These are phyloP conservation scores for Glaucopsyche alexis DNA, from an alignment of 2,888 invertebrate genomes.

Conservation along the genomic window DNA sequence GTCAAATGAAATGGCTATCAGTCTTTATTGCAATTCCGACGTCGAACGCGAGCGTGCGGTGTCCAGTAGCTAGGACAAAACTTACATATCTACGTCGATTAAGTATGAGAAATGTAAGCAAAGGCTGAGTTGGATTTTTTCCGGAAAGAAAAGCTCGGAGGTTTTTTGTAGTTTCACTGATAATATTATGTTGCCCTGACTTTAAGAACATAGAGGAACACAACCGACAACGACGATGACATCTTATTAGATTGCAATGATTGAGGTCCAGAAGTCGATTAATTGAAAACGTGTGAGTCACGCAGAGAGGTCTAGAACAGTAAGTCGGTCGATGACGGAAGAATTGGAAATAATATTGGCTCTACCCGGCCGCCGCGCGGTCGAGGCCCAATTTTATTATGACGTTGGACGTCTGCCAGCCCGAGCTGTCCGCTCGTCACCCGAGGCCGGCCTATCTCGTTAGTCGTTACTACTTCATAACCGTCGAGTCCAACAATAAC, in stretches of 20 bases:
- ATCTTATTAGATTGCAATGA: neutral
- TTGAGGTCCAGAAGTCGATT: neutral
- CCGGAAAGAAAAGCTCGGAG: too few relatives aligned
- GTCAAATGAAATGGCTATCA: neutral
- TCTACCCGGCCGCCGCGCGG: conserved; percentile 25
- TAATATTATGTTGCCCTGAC: too few relatives aligned
- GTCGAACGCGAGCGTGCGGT: neutral
- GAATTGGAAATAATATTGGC: conserved; percentile 38
- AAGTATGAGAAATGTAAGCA: too few relatives aligned
- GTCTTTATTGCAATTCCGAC: neutral
- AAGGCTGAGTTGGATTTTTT: too few relatives aligned
- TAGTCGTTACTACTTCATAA: neutral
- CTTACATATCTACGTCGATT: too few relatives aligned
- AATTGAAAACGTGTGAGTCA: neutral
- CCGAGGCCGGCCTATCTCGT: conserved; percentile 48
- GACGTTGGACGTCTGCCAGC: conserved; percentile 63
- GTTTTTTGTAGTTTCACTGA: too few relatives aligned
- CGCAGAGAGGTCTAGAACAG: neutral
- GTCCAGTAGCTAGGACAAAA: too few relatives aligned
- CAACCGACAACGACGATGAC: neutral
- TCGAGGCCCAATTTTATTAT: conserved; percentile 37
- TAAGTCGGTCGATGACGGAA: conserved; percentile 25
- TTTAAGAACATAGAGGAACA: too few relatives aligned
- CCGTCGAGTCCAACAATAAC: too few relatives aligned
- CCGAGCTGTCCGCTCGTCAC: conserved; percentile 56